Evolutionary conservation across 2,113 vertebrate species (phyloP).

Genomic region (Notarius quadriscutis): DNA sequence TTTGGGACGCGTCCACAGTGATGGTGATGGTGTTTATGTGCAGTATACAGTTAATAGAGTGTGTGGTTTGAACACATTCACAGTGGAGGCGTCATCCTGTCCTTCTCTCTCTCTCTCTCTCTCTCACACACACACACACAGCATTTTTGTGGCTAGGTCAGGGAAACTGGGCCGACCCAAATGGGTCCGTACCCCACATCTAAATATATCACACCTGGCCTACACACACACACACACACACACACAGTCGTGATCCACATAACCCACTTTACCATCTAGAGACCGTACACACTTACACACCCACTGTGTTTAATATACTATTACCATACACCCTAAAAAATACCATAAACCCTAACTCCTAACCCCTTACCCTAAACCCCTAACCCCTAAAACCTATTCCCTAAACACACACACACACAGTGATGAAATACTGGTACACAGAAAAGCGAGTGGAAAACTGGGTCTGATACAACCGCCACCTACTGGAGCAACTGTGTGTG

Average conservation of each 20-base stretch:
- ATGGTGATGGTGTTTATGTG: too few species aligned
- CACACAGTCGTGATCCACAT: slow-evolving; percentile 20
- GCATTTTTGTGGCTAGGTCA: slow-evolving; percentile 26
- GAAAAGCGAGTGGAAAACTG: not conserved
- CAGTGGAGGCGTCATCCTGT: not conserved
- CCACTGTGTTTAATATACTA: not conserved
- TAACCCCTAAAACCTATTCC: not conserved
- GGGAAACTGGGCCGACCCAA: slow-evolving; percentile 46
- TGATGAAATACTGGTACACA: not conserved
- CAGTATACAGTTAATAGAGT: not conserved
- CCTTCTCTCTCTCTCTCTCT: not conserved
- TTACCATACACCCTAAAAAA: not conserved
- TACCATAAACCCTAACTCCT: not conserved
- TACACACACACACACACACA: not conserved
- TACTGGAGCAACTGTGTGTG: not conserved
- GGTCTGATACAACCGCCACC: not conserved
- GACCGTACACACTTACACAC: not conserved
- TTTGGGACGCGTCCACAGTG: too few species aligned
- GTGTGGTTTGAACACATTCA: not conserved
- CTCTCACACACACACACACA: slow-evolving; percentile 14
- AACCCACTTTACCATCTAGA: slow-evolving; percentile 23
- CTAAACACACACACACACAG: not conserved
- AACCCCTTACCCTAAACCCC: not conserved
- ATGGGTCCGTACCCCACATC: slow-evolving; percentile 37
- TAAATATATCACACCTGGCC: slow-evolving; percentile 34